phyloP scores from a whole-genome alignment of 2,888 invertebrate species.

The Tachina lurida region DNA sequence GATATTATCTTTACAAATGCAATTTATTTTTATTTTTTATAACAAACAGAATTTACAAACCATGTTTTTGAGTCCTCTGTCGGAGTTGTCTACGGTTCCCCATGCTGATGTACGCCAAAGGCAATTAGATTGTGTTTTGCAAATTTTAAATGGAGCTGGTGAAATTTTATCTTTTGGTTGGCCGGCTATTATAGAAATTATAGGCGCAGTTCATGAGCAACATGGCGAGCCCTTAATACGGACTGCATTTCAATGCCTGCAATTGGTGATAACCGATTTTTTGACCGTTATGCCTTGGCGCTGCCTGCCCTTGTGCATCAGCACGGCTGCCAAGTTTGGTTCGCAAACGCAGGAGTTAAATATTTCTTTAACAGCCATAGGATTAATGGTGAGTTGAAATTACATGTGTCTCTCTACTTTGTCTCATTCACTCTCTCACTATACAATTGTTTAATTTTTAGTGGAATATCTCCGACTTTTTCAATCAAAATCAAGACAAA shows the following conservation, averaged over 20 bases:
- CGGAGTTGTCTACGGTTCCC: conserved; percentile 94
- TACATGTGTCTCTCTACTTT: not conserved
- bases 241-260: conserved; percentile 97
- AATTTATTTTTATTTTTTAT: conserved; percentile 18
- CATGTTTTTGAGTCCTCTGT: conserved; percentile 92
- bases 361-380: conserved; percentile 98
- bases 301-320: conserved; percentile 94
- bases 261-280: conserved; percentile 97
- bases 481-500: conserved; percentile 96
- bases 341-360: conserved; percentile 98
- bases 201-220: conserved; percentile 96
- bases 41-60: conserved; percentile 88
- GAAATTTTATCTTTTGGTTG: conserved; percentile 96
- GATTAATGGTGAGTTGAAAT: conserved; percentile 90
- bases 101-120: conserved; percentile 97
- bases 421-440: conserved; percentile 42
- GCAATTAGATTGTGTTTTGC: conserved; percentile 96
- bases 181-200: conserved; percentile 96
- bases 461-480: conserved; percentile 99
- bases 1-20: not conserved
- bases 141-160: conserved; percentile 95
- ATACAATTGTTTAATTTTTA: conserved; percentile 83
- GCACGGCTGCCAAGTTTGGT: conserved; percentile 97
- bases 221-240: conserved; percentile 96
- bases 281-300: conserved; percentile 95